Evolutionary conservation across 2,888 invertebrate genomes (phyloP).

Genomic region (Scrobipalpa atriplicella): DNA sequence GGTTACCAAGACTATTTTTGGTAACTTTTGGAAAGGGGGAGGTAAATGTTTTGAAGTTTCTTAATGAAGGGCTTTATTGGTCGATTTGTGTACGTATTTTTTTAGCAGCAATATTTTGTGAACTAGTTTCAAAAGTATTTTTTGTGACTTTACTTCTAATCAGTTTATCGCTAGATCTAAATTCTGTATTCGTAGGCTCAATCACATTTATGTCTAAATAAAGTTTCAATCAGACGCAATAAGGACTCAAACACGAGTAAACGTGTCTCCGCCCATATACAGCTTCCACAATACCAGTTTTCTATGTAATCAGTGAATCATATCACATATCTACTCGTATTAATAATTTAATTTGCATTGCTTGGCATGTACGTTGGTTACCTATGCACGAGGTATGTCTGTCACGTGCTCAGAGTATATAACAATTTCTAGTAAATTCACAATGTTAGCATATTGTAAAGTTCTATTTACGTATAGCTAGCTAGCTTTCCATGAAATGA

Average conservation of each 20-base stretch:
- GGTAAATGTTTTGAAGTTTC: too few relatives aligned
- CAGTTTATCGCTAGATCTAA: too few relatives aligned
- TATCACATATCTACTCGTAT: constrained; percentile 3
- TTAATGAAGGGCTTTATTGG: too few relatives aligned
- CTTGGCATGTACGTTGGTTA: constrained; percentile 25
- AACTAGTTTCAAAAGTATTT: too few relatives aligned
- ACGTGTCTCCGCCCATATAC: background rate
- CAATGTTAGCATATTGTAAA: constrained; percentile 30
- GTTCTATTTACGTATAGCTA: too few relatives aligned
- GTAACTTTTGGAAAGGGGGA: too few relatives aligned
- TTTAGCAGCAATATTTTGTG: too few relatives aligned
- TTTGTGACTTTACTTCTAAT: too few relatives aligned
- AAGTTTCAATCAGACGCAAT: background rate
- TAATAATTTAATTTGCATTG: constrained; percentile 27
- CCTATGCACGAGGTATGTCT: constrained; percentile 8
- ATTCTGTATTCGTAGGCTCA: too few relatives aligned
- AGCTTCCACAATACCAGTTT: constrained; percentile 5
- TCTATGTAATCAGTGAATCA: constrained; percentile 9
- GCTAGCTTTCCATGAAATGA: too few relatives aligned
- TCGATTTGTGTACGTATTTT: too few relatives aligned
- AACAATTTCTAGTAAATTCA: background rate
- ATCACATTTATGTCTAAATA: background rate
- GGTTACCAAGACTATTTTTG: too few relatives aligned
- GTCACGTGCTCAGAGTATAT: constrained; percentile 24
- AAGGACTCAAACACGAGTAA: background rate